Conservation (phyloP, 1,140 invertebrate genomes). For the Acyrthosiphon pisum region DNA sequence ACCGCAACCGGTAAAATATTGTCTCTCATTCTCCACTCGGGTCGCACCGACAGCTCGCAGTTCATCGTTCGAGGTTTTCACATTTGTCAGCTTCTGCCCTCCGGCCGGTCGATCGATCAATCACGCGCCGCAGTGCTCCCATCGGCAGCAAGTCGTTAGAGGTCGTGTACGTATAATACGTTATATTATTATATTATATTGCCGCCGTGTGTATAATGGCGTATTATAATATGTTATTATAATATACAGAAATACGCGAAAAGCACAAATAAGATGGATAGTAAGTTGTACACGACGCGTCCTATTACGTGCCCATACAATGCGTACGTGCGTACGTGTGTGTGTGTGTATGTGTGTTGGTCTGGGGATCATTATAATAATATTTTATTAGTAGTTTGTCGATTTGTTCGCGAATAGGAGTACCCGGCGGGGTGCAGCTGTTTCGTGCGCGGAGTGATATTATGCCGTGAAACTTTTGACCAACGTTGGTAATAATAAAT, state of each 20-base stretch:
- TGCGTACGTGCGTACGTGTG: too few relatives aligned
- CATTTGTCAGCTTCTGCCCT: slow-evolving; percentile 31
- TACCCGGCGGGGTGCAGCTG: not conserved
- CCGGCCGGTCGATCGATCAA: not conserved
- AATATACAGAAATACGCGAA: not conserved
- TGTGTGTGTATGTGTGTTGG: too few relatives aligned
- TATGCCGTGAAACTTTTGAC: not conserved
- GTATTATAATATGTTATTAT: not conserved
- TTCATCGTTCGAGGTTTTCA: slow-evolving; percentile 5
- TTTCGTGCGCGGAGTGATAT: not conserved
- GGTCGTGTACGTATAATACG: not conserved
- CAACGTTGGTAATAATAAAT: not conserved
- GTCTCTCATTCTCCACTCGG: not conserved
- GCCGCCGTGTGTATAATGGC: not conserved
- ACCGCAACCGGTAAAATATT: slow-evolving; percentile 23
- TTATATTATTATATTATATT: not conserved
- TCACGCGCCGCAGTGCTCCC: not conserved
- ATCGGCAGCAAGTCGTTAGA: not conserved
- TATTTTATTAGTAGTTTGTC: not conserved
- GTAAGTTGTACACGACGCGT: not conserved
- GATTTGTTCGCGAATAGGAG: not conserved
- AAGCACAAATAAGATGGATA: not conserved
- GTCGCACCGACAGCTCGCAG: not conserved
- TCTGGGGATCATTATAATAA: not conserved
- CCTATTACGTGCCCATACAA: not conserved